phyloP scores from a whole-genome alignment of 2,797 vertebrate genomes.

The Crocodylus rhombifer region DNA sequence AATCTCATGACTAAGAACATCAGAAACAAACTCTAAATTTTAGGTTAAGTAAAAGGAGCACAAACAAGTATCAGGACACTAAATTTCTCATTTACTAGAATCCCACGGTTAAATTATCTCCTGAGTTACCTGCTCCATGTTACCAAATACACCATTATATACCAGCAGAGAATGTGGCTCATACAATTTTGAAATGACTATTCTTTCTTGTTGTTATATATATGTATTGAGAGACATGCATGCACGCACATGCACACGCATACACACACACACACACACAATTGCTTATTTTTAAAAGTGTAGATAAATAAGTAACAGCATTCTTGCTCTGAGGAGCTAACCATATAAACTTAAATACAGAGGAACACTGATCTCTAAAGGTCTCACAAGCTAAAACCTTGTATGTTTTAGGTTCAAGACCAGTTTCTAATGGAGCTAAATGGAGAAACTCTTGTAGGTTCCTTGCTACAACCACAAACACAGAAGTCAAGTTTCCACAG shows the following conservation, averaged over 20 bases:
- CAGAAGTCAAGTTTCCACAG: too few relatives aligned
- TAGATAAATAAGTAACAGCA: neutral
- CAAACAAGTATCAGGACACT: neutral
- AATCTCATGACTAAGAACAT: neutral
- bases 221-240: neutral
- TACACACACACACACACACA: neutral
- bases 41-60: neutral
- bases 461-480: neutral
- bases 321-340: neutral
- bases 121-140: neutral
- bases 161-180: neutral
- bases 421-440: neutral
- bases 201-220: neutral
- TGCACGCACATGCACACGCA: neutral
- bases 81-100: neutral
- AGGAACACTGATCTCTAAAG: neutral
- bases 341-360: neutral
- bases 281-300: neutral
- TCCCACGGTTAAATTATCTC: neutral
- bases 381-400: neutral
- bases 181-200: neutral
- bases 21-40: neutral
- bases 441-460: conserved; percentile 8
- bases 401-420: conserved; percentile 8
- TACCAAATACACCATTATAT: neutral